phyloP scores from a whole-genome alignment of 2,888 invertebrate species.

The Pyrocoelia pectoralis region DNA sequence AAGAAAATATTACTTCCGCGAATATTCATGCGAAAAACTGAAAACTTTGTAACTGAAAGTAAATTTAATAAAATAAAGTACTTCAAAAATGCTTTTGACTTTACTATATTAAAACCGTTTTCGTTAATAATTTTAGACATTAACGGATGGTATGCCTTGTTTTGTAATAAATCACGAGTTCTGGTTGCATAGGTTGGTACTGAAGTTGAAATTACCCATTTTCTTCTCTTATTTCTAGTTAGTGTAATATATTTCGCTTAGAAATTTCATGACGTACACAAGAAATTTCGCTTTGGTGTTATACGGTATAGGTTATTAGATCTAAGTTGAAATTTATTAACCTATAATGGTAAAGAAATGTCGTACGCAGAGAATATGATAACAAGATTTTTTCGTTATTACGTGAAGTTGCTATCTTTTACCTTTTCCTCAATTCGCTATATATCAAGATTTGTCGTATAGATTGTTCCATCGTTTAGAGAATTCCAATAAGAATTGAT shows the following conservation, averaged over 20 bases:
- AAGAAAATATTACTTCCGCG: neutral
- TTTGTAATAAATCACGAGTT: too few species aligned
- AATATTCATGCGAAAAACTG: neutral
- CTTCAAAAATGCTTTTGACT: too few species aligned
- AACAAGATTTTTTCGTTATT: constrained; percentile 6
- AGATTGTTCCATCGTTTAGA: constrained; percentile 1
- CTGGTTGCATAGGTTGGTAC: too few species aligned
- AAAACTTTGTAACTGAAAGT: neutral
- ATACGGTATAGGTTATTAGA: constrained; percentile 5
- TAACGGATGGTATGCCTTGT: too few species aligned
- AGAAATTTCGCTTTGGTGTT: neutral
- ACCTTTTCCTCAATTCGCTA: constrained; percentile 2
- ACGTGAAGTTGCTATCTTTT: constrained; percentile 2
- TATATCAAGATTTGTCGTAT: constrained; percentile 7
- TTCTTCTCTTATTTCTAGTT: too few species aligned
- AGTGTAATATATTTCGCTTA: neutral
- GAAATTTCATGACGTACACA: neutral
- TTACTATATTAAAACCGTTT: too few species aligned
- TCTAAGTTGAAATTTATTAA: constrained; percentile 7
- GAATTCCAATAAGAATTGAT: constrained; percentile 3
- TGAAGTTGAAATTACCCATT: too few species aligned
- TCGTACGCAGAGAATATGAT: constrained; percentile 10
- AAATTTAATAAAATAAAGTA: neutral
- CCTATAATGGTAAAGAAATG: constrained; percentile 9
- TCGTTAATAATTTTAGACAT: too few species aligned